Conservation (phyloP, 1,140 invertebrate genomes). For the Euborellia annulipes region DNA sequence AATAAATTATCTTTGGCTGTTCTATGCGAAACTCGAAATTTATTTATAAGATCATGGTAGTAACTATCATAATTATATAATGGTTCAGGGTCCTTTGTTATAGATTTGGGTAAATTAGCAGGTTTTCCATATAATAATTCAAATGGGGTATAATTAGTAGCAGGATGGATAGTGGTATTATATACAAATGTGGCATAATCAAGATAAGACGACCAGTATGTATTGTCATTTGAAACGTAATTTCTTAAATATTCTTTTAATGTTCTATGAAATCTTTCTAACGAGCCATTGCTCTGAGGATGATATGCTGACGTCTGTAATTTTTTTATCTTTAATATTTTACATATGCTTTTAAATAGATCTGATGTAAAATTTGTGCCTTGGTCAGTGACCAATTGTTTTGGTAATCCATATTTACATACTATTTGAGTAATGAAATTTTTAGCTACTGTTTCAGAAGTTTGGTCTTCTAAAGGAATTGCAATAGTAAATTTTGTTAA, state of each 20-base stretch:
- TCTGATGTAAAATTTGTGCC: constrained; percentile 4
- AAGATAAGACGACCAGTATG: constrained; percentile 19
- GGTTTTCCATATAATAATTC: constrained; percentile 8
- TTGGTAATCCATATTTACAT: background rate
- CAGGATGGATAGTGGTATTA: constrained; percentile 7
- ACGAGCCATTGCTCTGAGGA: constrained; percentile 22
- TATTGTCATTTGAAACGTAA: constrained; percentile 16
- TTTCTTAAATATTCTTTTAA: constrained; percentile 22
- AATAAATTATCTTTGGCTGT: no score
- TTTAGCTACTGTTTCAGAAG: background rate
- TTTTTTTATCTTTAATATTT: constrained; percentile 17
- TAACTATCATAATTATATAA: no score
- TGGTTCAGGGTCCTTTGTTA: no score
- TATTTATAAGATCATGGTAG: no score
- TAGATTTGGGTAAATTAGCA: constrained; percentile 13
- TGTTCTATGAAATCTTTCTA: constrained; percentile 21
- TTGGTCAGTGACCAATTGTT: background rate
- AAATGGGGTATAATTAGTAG: constrained; percentile 1
- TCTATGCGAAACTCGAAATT: no score
- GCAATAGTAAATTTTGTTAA: constrained; percentile 6
- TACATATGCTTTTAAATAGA: constrained; percentile 16
- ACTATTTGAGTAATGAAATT: constrained; percentile 1
- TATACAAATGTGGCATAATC: constrained; percentile 2
- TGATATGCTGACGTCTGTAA: constrained; percentile 19
- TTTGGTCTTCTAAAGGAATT: background rate